Base-by-base conservation (phyloP, 2,113 vertebrate species). In the Forbesichthys agassizii region DNA sequence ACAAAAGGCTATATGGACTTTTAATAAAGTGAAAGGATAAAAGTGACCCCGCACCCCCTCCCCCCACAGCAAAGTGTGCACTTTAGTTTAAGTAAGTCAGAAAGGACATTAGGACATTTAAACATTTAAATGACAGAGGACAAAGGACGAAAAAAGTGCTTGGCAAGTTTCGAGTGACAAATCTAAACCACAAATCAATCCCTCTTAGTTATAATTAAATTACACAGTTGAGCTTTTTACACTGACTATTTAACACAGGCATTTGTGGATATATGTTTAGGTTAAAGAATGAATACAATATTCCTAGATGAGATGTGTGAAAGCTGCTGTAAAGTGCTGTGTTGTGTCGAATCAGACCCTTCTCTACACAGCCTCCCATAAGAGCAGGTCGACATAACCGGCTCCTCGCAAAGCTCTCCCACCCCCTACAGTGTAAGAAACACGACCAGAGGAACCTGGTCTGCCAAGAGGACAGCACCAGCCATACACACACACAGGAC, bases 351-450 rank as follows among this genome's bases (percentile, higher is more conserved):
- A 27, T 27, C 27, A 27, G 27, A 27, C 27, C 27, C 2, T 27
- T 27, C 27, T 27, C 27, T 27, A 27, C 27, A 27, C 27, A 27
- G 27, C 49, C 74, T 77, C 64, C 63, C 27, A 27, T 27, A 27
- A 27, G 27, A 27, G 27, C 27, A 60, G 68, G 36, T 42, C 7
- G 36, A 42, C 36, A 42, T 8, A 8, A 42, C 4, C 36, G 7
- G 4, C 0, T 42, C 7, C 36, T 42, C 7, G 5, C 36, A 13
- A 33, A 64, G 49, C 60, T 61, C 27, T 27, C 27, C 13, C 18
- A 69, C 51, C 61, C 64, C 57, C 71, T 52, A 27, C 64, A 74
- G 59, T 55, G 57, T 18, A 9, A 73, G 52, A 81, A 55, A 53
- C 27, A 27, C 27, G 2, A 2, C 27, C 27, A 27, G 27, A 27